Conservation (phyloP, 2,888 invertebrate species). For the Stenodema calcarata region DNA sequence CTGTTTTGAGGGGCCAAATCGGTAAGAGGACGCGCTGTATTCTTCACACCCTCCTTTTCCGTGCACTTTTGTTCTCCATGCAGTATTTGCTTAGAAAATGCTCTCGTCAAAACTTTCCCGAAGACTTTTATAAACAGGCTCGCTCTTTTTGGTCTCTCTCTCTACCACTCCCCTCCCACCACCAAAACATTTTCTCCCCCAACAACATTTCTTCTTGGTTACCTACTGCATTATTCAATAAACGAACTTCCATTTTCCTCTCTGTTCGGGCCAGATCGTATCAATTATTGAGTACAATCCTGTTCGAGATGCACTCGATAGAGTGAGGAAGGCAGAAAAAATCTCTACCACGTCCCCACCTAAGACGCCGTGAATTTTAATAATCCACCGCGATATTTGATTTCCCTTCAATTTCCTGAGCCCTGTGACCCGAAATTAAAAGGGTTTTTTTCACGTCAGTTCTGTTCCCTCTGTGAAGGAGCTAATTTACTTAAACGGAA, state of each 20-base stretch:
- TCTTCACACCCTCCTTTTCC: not conserved
- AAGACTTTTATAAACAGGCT: slow-evolving; percentile 37
- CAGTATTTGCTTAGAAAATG: slow-evolving; percentile 24
- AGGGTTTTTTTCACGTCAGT: slow-evolving; percentile 10
- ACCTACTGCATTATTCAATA: slow-evolving; percentile 44
- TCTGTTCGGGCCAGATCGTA: slow-evolving; percentile 22
- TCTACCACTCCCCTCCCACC: too few relatives aligned
- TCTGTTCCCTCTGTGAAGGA: slow-evolving; percentile 16
- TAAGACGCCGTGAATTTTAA: slow-evolving; percentile 27
- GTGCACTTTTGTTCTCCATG: slow-evolving; percentile 5
- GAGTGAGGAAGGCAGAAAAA: not conserved
- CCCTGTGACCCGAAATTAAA: slow-evolving; percentile 37
- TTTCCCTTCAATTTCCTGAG: slow-evolving; percentile 47
- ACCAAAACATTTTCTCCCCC: not conserved
- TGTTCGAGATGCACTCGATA: not conserved
- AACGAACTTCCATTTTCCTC: not conserved
- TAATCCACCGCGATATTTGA: slow-evolving; percentile 39
- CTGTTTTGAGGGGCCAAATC: not conserved
- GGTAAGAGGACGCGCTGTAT: not conserved
- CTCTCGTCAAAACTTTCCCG: slow-evolving; percentile 15
- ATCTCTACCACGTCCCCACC: not conserved
- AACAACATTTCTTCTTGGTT: slow-evolving; percentile 7
- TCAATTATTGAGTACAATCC: slow-evolving; percentile 43
- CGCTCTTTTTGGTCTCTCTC: not conserved
- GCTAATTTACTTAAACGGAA: slow-evolving; percentile 44